These are phyloP conservation scores for Philhelius pedissequus DNA, from an alignment of 2,888 invertebrate species.

Conservation along the genomic window DNA sequence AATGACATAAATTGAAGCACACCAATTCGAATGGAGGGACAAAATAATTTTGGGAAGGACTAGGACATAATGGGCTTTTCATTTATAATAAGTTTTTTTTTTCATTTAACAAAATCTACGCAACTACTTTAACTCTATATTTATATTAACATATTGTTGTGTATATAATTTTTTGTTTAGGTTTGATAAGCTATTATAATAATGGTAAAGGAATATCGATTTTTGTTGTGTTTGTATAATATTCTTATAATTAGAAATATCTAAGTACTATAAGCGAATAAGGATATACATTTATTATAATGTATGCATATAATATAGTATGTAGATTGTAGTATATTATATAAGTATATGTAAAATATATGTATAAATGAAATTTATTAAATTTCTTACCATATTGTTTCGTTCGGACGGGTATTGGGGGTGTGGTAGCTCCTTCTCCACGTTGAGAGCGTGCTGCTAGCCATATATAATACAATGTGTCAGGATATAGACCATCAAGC, in stretches of 20 bases:
- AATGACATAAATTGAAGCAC: slow-evolving; percentile 41
- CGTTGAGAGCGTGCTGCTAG: slow-evolving; percentile 94
- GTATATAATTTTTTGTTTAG: background rate
- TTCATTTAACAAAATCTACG: slow-evolving; percentile 44
- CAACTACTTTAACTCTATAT: slow-evolving; percentile 61
- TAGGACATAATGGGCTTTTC: background rate
- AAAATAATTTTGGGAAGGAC: slow-evolving; percentile 28
- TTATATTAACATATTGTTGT: background rate
- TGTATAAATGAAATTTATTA: background rate
- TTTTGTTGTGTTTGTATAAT: slow-evolving; percentile 10
- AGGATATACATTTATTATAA: slow-evolving; percentile 14
- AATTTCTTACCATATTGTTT: slow-evolving; percentile 96
- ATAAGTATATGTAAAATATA: background rate
- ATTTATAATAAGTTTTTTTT: slow-evolving; percentile 5
- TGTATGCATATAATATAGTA: background rate
- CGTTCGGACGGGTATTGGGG: slow-evolving; percentile 95
- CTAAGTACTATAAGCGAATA: slow-evolving; percentile 62
- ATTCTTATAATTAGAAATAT: slow-evolving; percentile 39
- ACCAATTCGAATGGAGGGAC: slow-evolving; percentile 39
- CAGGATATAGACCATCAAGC: slow-evolving; percentile 94
- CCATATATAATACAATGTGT: slow-evolving; percentile 98
- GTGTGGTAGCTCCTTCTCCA: slow-evolving; percentile 97
- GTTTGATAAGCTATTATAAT: slow-evolving; percentile 42
- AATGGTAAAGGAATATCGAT: slow-evolving; percentile 20
- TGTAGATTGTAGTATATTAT: no score